Evolutionary conservation across 2,113 vertebrate species (phyloP).

Genomic region (Anoura caudifer): DNA sequence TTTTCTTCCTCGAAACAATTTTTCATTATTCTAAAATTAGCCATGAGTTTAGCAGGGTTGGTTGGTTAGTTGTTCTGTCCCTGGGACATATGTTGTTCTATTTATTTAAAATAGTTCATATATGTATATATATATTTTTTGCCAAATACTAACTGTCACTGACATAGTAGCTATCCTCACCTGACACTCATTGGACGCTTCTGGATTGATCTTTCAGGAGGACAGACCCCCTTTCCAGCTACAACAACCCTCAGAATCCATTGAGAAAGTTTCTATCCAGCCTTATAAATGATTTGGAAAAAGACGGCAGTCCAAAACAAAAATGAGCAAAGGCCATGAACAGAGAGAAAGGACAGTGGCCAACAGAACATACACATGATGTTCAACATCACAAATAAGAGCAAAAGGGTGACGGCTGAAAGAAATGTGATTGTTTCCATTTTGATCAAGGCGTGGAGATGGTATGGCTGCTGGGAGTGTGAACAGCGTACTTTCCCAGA

Average conservation of each 20-base stretch:
- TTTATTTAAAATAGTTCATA: background rate
- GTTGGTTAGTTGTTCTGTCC: background rate
- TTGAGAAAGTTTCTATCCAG: background rate
- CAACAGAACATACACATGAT: background rate
- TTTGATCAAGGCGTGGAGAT: background rate
- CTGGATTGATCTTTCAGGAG: background rate
- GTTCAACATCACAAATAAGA: background rate
- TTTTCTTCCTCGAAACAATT: background rate
- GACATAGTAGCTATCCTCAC: background rate
- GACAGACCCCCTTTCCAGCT: background rate
- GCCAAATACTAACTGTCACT: background rate
- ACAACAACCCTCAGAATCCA: background rate
- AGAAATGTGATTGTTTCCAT: background rate
- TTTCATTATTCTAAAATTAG: background rate
- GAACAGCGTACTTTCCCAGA: background rate
- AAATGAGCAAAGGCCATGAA: background rate
- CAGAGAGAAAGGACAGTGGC: background rate
- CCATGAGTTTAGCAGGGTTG: background rate
- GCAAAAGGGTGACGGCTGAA: background rate
- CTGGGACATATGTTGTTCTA: background rate
- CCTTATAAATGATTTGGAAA: background rate
- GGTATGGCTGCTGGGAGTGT: background rate
- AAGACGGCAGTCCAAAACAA: background rate
- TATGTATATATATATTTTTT: no score
- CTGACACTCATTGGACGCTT: background rate